A percentile compares a stretch with the other conserved stretches of the same genome.
phyloP scores from a whole-genome alignment of 1,140 invertebrate species.

The Bombyx mandarina region DNA sequence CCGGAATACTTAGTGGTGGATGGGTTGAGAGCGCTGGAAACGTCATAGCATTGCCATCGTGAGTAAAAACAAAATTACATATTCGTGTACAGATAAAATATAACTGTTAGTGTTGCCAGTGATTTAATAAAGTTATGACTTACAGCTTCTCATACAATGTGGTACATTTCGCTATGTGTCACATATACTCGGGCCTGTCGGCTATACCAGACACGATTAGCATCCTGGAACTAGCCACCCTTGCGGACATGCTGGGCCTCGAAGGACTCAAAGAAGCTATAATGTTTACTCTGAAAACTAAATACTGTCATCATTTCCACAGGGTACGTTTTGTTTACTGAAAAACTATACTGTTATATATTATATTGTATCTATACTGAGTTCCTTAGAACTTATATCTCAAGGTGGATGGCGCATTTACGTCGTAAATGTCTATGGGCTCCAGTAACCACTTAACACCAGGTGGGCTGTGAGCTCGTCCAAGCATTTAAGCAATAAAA shows the following conservation, averaged over 20 bases:
- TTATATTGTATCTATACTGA: too few relatives aligned
- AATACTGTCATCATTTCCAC: conserved; percentile 93
- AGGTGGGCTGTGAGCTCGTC: too few relatives aligned
- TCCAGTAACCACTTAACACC: too few relatives aligned
- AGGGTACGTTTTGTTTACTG: conserved; percentile 71
- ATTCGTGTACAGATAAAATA: not conserved
- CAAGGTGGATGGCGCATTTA: too few relatives aligned
- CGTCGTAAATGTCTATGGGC: too few relatives aligned
- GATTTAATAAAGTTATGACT: conserved; percentile 17
- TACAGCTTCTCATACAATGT: conserved; percentile 83
- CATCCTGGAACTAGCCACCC: conserved; percentile 86
- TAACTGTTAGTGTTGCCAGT: too few relatives aligned
- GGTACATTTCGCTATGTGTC: conserved; percentile 90
- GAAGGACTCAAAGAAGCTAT: conserved; percentile 93
- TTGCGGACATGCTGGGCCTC: conserved; percentile 89
- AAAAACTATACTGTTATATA: too few relatives aligned
- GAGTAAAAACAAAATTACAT: conserved; percentile 33
- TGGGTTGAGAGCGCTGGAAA: conserved; percentile 84
- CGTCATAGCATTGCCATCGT: conserved; percentile 87
- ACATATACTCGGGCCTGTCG: conserved; percentile 92
- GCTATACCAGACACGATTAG: conserved; percentile 87
- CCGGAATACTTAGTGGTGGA: conserved; percentile 87
- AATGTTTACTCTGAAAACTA: conserved; percentile 86
- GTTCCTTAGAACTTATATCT: too few relatives aligned
- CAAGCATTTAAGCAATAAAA: too few relatives aligned